A percentile compares a stretch with the other conserved stretches of the same genome.
Evolutionary conservation across 2,888 invertebrate species (phyloP).

Genomic region (Sphaerophoria rueppellii): DNA sequence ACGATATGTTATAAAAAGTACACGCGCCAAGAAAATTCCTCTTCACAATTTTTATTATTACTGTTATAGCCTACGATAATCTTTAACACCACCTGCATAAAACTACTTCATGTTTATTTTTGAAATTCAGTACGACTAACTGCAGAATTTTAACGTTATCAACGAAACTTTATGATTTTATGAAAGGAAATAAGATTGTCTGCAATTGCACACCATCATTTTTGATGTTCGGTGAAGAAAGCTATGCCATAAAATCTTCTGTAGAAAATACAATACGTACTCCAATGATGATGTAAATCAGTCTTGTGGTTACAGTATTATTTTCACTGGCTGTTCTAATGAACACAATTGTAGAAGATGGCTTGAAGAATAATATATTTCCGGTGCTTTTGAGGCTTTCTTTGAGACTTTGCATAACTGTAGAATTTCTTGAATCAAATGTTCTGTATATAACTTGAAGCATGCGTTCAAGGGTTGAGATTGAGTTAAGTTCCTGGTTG

Average conservation of each 20-base stretch:
- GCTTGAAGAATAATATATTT: background rate
- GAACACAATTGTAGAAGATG: too few species aligned
- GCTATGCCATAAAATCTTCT: conserved; percentile 17
- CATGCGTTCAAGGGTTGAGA: too few species aligned
- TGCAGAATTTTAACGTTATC: background rate
- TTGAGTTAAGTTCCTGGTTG: too few species aligned
- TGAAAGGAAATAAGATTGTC: background rate
- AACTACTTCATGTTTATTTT: conserved; percentile 22
- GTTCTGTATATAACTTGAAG: too few species aligned
- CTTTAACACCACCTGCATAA: background rate
- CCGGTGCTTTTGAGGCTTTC: background rate
- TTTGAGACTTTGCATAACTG: background rate
- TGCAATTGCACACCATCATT: background rate
- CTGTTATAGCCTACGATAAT: background rate
- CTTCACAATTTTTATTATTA: background rate
- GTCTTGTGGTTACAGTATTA: too few species aligned
- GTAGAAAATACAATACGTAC: background rate
- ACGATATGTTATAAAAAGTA: background rate
- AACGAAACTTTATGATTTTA: background rate
- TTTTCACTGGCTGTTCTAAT: background rate
- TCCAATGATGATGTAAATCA: too few species aligned
- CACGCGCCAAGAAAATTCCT: background rate
- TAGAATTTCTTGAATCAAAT: too few species aligned
- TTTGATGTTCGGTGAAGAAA: background rate
- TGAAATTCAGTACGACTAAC: background rate